A percentile compares a stretch with the other conserved stretches of the same genome.
phyloP scores from a whole-genome alignment of 1,140 invertebrate species.

The Vanessa atalanta region DNA sequence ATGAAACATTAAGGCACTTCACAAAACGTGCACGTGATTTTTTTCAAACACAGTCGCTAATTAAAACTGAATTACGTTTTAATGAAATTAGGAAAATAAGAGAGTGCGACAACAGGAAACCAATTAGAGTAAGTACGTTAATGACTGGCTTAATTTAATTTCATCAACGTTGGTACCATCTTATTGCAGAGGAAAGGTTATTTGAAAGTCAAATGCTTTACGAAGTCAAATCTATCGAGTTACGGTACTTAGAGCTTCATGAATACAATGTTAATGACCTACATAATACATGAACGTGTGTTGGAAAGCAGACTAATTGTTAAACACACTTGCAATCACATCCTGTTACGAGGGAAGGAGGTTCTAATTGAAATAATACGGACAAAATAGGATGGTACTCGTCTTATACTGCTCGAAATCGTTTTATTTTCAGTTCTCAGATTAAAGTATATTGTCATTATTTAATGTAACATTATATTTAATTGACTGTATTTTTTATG shows the following conservation, averaged over 20 bases:
- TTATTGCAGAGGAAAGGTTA: background rate
- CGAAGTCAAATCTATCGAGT: constrained; percentile 20
- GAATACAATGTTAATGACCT: constrained; percentile 14
- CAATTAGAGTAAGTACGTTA: constrained; percentile 37
- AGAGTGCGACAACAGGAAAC: constrained; percentile 22
- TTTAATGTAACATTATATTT: too few species aligned
- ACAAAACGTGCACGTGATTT: constrained; percentile 5
- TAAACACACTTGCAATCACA: constrained; percentile 9
- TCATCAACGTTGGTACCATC: constrained; percentile 1
- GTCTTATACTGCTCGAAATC: background rate
- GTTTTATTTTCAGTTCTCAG: too few species aligned
- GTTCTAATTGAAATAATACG: too few species aligned
- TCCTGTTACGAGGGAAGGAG: background rate
- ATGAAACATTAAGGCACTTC: too few species aligned
- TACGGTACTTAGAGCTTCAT: constrained; percentile 15
- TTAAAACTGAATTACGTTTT: constrained; percentile 34
- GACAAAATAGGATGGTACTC: background rate
- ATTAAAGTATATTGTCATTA: too few species aligned
- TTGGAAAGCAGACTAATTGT: background rate
- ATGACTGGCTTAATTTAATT: constrained; percentile 26
- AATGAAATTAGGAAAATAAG: constrained; percentile 22
- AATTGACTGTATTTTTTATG: too few species aligned
- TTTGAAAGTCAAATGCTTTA: constrained; percentile 11
- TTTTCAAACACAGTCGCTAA: constrained; percentile 23
- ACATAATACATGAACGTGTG: constrained; percentile 25